These are phyloP conservation scores for Drosophila ohnishii DNA, from an alignment of 1,140 invertebrate species.

Conservation along the genomic window DNA sequence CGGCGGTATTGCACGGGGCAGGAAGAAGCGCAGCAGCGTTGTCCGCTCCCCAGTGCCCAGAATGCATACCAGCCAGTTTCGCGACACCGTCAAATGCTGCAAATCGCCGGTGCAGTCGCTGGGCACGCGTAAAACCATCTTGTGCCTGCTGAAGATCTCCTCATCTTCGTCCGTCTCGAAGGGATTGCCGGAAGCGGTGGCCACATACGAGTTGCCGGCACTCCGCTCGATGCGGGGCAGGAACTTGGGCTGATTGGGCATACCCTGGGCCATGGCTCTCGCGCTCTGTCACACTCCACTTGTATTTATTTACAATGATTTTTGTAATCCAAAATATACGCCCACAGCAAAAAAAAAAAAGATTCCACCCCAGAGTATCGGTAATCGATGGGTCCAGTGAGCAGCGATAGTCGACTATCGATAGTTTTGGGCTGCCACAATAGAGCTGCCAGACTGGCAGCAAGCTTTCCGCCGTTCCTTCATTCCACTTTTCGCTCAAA, in stretches of 20 bases:
- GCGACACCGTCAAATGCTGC: slow-evolving; percentile 91
- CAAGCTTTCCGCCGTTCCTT: no score
- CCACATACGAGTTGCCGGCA: slow-evolving; percentile 37
- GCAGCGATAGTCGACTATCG: not conserved
- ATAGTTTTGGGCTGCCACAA: not conserved
- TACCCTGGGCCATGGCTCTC: slow-evolving; percentile 48
- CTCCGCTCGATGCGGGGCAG: slow-evolving; percentile 46
- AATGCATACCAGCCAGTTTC: slow-evolving; percentile 91
- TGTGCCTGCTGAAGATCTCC: slow-evolving; percentile 90
- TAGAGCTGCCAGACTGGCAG: not conserved
- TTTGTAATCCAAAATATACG: slow-evolving; percentile 6
- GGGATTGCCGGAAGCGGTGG: slow-evolving; percentile 61
- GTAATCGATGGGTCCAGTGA: not conserved
- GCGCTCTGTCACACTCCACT: not conserved
- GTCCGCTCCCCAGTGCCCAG: slow-evolving; percentile 92
- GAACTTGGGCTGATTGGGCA: slow-evolving; percentile 61
- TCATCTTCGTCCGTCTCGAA: slow-evolving; percentile 85
- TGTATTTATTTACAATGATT: not conserved
- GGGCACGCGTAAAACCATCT: slow-evolving; percentile 90
- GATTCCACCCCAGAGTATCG: slow-evolving; percentile 2
- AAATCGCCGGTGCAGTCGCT: slow-evolving; percentile 85
- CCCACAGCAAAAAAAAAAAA: not conserved
- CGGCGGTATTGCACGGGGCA: slow-evolving; percentile 89
- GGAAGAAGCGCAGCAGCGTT: slow-evolving; percentile 91
- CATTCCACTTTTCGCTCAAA: no score